These are phyloP conservation scores for Piprites chloris DNA, from an alignment of 2,113 vertebrate species.

Conservation along the genomic window DNA sequence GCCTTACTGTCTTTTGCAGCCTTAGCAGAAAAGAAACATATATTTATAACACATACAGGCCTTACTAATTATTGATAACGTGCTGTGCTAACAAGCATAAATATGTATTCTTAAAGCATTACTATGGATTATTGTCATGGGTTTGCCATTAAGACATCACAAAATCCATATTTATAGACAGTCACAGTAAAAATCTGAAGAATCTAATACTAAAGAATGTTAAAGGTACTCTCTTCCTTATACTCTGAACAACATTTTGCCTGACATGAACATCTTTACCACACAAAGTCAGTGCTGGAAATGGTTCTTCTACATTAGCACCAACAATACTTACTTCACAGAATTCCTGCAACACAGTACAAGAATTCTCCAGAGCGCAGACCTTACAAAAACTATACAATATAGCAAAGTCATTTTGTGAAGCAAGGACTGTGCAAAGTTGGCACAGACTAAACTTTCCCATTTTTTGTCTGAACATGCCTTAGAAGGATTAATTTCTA, in stretches of 20 bases:
- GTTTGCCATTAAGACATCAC: not conserved
- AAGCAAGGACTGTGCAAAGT: conserved; percentile 19
- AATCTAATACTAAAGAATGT: not conserved
- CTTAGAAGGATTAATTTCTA: conserved; percentile 44
- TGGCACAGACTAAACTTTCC: conserved; percentile 45
- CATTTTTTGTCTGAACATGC: conserved; percentile 43
- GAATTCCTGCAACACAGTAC: not conserved
- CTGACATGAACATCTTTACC: not conserved
- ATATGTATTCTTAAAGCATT: no score
- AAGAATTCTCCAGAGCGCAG: not conserved
- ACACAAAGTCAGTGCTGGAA: not conserved
- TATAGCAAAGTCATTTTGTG: not conserved
- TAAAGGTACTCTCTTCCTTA: not conserved
- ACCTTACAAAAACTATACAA: conserved; percentile 27
- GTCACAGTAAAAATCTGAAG: not conserved
- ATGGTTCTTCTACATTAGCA: not conserved
- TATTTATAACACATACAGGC: no score
- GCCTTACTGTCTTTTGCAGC: no score
- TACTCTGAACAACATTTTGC: not conserved
- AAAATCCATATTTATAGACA: not conserved
- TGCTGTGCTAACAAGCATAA: no score
- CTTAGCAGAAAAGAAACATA: no score
- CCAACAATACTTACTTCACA: not conserved
- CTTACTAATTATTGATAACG: no score
- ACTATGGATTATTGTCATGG: no score